Evolutionary conservation across 2,797 vertebrate genomes (phyloP).

Genomic region (Lophotriccus pileatus): DNA sequence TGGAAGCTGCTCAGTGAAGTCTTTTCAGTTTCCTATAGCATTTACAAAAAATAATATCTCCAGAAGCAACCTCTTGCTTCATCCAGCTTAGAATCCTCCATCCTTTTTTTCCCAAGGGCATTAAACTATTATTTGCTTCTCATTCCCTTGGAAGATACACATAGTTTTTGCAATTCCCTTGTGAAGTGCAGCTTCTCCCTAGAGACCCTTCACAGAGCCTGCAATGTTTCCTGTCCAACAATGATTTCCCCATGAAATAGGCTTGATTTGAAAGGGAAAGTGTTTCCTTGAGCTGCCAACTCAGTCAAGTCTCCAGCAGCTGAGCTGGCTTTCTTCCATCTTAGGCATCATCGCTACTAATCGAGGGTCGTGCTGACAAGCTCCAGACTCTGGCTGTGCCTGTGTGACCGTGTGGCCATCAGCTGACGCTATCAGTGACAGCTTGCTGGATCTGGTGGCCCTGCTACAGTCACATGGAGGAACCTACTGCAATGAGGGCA

Average conservation of each 20-base stretch:
- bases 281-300: neutral
- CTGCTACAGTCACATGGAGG: no score
- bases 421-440: neutral
- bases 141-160: neutral
- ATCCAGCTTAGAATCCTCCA: neutral
- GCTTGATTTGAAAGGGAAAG: neutral
- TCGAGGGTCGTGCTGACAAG: neutral
- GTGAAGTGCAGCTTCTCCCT: neutral
- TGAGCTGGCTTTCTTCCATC: neutral
- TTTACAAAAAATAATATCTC: neutral
- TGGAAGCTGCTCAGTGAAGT: neutral
- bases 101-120: neutral
- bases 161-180: neutral
- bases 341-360: neutral
- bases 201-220: neutral
- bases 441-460: neutral
- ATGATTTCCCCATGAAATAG: neutral
- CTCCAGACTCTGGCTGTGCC: neutral
- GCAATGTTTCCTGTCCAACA: neutral
- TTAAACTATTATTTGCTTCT: neutral
- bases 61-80: neutral
- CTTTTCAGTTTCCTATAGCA: neutral
- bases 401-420: neutral
- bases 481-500: neutral
- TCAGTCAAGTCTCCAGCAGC: neutral